A percentile compares a stretch with the other conserved stretches of the same genome.
phyloP scores from a whole-genome alignment of 2,113 vertebrate species.

The Piprites chloris region DNA sequence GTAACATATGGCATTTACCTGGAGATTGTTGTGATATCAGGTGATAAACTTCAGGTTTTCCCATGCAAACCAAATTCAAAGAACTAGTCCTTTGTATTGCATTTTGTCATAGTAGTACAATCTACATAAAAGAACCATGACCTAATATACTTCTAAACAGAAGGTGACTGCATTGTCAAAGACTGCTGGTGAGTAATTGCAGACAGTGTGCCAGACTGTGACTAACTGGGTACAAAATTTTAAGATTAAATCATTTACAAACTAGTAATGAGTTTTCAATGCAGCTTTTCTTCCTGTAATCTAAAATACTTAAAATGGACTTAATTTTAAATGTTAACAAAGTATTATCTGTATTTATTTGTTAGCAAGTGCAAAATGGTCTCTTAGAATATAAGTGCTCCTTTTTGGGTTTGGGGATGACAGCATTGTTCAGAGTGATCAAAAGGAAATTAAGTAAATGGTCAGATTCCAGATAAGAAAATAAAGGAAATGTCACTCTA shows the following conservation, averaged over 20 bases:
- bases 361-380: neutral
- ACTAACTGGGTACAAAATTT: slow-evolving; percentile 64
- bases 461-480: neutral
- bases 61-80: slow-evolving; percentile 72
- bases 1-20: slow-evolving; percentile 63
- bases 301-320: neutral
- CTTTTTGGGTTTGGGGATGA: neutral
- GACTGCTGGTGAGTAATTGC: slow-evolving; percentile 64
- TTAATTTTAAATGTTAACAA: neutral
- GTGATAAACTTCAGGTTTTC: slow-evolving; percentile 74
- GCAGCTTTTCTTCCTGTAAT: slow-evolving; percentile 29
- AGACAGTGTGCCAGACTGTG: slow-evolving; percentile 57
- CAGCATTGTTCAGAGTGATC: neutral
- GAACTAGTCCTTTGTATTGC: slow-evolving; percentile 66
- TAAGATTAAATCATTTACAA: slow-evolving; percentile 66
- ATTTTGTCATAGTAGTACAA: slow-evolving; percentile 56
- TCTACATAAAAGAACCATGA: slow-evolving; percentile 74
- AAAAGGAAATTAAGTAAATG: neutral
- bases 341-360: neutral
- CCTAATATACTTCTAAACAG: slow-evolving; percentile 61
- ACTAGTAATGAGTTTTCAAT: slow-evolving; percentile 67
- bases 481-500: neutral
- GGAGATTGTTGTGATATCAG: slow-evolving; percentile 46
- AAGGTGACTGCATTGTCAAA: slow-evolving; percentile 72
- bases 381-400: neutral